Percentiles rank a stretch among this genome's conserved stretches.
These are phyloP conservation scores for Austrofundulus limnaeus DNA, from an alignment of 2,113 vertebrate species.

Conservation along the genomic window DNA sequence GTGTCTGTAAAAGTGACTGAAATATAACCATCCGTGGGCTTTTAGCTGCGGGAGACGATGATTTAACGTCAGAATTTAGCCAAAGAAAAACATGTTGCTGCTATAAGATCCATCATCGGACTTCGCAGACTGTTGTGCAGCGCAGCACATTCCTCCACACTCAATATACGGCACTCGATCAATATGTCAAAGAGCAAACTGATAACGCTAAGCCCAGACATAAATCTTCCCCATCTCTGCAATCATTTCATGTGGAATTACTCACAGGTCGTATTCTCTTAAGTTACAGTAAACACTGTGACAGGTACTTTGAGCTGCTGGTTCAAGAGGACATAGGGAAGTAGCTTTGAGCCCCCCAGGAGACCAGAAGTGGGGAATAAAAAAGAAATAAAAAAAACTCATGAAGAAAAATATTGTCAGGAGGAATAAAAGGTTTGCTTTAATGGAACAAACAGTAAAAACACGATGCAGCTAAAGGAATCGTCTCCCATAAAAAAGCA, in stretches of 20 bases:
- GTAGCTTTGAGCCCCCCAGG: conserved; percentile 41
- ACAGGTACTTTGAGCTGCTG: conserved; percentile 70
- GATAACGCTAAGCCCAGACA: conserved; percentile 70
- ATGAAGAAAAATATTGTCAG: conserved; percentile 43
- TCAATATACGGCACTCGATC: conserved; percentile 73
- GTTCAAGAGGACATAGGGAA: conserved; percentile 69
- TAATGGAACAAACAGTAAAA: conserved; percentile 43
- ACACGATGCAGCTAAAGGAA: conserved; percentile 22
- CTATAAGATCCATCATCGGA: not conserved
- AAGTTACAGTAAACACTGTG: conserved; percentile 71
- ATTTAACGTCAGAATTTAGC: not conserved
- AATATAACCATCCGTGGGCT: too few species aligned
- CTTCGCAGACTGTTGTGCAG: conserved; percentile 41
- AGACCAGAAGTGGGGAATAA: conserved; percentile 10
- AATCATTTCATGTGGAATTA: conserved; percentile 71
- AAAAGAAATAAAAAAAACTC: too few species aligned
- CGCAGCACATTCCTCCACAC: conserved; percentile 70
- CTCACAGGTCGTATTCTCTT: conserved; percentile 68
- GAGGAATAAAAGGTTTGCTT: conserved; percentile 48
- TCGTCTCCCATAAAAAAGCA: conserved; percentile 9
- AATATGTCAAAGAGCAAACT: conserved; percentile 73
- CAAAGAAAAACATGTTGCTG: conserved; percentile 20
- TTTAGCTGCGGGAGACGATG: not conserved
- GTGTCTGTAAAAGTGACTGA: too few species aligned
- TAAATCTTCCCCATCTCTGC: conserved; percentile 71